These are phyloP conservation scores for Augiades crinisus DNA, from an alignment of 2,888 invertebrate species.

Conservation along the genomic window DNA sequence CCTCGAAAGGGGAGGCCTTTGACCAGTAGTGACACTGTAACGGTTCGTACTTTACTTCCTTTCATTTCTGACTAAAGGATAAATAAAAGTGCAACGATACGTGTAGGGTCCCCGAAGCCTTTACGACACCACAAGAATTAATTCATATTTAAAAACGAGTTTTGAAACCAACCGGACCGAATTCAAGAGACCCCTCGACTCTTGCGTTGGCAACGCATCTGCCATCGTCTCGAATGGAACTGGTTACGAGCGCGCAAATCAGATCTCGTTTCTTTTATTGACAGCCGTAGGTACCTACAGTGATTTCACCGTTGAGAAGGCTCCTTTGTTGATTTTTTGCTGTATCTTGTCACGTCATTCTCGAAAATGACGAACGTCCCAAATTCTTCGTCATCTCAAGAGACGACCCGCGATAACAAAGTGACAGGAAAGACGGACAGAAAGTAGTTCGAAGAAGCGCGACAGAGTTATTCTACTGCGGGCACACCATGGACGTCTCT, in stretches of 20 bases:
- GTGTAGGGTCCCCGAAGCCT: neutral
- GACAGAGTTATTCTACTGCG: too few relatives aligned
- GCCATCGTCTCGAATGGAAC: neutral
- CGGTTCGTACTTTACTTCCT: neutral
- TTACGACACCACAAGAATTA: neutral
- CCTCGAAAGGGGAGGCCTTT: neutral
- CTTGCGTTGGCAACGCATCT: neutral
- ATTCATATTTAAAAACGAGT: neutral
- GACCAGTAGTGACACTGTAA: neutral
- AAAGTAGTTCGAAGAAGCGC: too few relatives aligned
- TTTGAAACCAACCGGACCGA: neutral
- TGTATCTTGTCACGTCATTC: neutral
- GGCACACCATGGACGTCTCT: too few relatives aligned
- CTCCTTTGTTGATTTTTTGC: neutral
- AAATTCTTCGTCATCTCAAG: neutral
- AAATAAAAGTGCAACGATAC: too few relatives aligned
- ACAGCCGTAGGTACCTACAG: neutral
- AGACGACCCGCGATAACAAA: neutral
- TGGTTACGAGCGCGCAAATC: neutral
- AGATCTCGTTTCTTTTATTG: neutral
- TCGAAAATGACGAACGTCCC: neutral
- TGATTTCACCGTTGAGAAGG: neutral
- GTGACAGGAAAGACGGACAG: neutral
- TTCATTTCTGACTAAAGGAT: neutral
- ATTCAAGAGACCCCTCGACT: neutral